Conservation (phyloP, 2,888 invertebrate species). For the Lysandra coridon region DNA sequence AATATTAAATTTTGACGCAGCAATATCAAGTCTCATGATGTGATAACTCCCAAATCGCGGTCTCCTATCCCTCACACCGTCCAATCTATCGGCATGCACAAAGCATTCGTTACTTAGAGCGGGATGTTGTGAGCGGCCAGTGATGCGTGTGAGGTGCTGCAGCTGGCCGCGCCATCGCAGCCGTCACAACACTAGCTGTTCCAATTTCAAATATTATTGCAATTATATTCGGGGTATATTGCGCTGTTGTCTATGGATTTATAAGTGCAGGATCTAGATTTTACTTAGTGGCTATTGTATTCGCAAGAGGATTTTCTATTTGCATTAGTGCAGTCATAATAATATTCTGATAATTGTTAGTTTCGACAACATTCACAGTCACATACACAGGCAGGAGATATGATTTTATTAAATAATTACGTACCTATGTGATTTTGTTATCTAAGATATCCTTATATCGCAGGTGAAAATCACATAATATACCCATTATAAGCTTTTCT, state of each 20-base stretch:
- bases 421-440: background rate
- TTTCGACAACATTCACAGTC: too few species aligned
- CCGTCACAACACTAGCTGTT: slow-evolving; percentile 33
- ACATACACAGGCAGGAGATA: too few species aligned
- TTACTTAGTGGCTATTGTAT: too few species aligned
- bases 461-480: slow-evolving; percentile 19
- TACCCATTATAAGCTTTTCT: background rate
- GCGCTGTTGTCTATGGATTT: background rate
- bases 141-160: slow-evolving; percentile 73
- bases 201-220: slow-evolving; percentile 29
- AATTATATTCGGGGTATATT: slow-evolving; percentile 18
- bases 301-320: too few species aligned
- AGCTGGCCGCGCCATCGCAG: slow-evolving; percentile 53
- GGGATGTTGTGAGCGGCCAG: slow-evolving; percentile 67
- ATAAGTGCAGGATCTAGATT: too few species aligned
- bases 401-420: too few species aligned
- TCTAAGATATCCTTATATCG: background rate
- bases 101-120: slow-evolving; percentile 71
- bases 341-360: too few species aligned
- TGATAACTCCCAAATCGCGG: slow-evolving; percentile 41
- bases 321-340: too few species aligned
- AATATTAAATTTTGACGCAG: too few species aligned
- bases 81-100: slow-evolving; percentile 74
- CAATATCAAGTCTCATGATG: too few species aligned
- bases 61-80: slow-evolving; percentile 44